Percentiles rank a stretch among this genome's conserved stretches.
Conservation (phyloP, 2,797 vertebrate genomes). For the Sphaeramia orbicularis region DNA sequence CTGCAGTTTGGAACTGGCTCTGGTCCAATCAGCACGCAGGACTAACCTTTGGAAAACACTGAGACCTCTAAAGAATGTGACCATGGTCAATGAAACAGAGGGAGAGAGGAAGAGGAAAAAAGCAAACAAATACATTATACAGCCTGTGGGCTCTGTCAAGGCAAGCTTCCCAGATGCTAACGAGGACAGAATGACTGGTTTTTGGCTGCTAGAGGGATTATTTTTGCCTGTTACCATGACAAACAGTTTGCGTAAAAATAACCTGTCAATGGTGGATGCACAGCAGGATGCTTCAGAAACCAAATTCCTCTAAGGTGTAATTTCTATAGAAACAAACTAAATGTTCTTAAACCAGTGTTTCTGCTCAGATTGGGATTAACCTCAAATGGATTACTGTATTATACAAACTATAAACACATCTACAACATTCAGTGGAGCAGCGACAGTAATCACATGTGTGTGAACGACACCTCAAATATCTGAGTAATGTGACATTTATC, state of each 20-base stretch:
- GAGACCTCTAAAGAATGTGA: slow-evolving; percentile 81
- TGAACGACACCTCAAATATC: no score
- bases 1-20: slow-evolving; percentile 70
- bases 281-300: slow-evolving; percentile 30
- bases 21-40: slow-evolving; percentile 67
- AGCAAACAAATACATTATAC: slow-evolving; percentile 75
- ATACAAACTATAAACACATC: neutral
- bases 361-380: slow-evolving; percentile 1
- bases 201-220: slow-evolving; percentile 50
- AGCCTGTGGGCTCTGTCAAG: slow-evolving; percentile 62
- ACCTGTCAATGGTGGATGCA: slow-evolving; percentile 44
- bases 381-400: slow-evolving; percentile 1
- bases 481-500: no score
- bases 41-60: slow-evolving; percentile 82
- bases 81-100: slow-evolving; percentile 74
- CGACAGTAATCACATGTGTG: no score
- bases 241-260: slow-evolving; percentile 65
- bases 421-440: no score
- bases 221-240: slow-evolving; percentile 57
- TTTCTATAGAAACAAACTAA: slow-evolving; percentile 37
- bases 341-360: neutral
- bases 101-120: slow-evolving; percentile 55
- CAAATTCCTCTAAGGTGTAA: slow-evolving; percentile 46
- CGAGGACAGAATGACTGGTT: slow-evolving; percentile 61
- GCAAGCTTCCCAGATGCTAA: slow-evolving; percentile 74